Evolutionary conservation across 2,797 vertebrate genomes (phyloP).

Genomic region (Chanos chanos): DNA sequence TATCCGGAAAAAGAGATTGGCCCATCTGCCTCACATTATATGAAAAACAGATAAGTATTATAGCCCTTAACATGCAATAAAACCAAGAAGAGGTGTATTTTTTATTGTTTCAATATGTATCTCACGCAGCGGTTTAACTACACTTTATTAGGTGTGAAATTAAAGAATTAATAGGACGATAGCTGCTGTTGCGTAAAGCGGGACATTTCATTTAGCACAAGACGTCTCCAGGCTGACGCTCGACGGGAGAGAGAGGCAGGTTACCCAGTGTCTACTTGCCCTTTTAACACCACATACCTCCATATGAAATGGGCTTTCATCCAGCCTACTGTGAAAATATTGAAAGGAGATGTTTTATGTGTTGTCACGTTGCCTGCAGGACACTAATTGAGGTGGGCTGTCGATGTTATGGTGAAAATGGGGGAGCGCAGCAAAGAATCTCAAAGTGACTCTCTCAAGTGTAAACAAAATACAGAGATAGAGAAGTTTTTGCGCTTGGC

Average conservation of each 20-base stretch:
- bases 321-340: conserved; percentile 59
- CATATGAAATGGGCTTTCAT: conserved; percentile 51
- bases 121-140: conserved; percentile 54
- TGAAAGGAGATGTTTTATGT: conserved; percentile 55
- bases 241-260: conserved; percentile 39
- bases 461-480: conserved; percentile 44
- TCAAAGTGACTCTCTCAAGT: conserved; percentile 21
- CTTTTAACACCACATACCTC: conserved; percentile 44
- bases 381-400: conserved; percentile 58
- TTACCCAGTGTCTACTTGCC: conserved; percentile 37
- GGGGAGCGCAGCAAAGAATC: conserved; percentile 34
- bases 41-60: conserved; percentile 43
- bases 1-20: conserved; percentile 37
- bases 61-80: conserved; percentile 53
- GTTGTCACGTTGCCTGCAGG: conserved; percentile 54
- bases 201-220: conserved; percentile 44
- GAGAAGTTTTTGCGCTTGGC: conserved; percentile 29
- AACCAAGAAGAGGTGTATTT: conserved; percentile 44
- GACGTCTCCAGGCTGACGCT: conserved; percentile 19
- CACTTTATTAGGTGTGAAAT: conserved; percentile 75
- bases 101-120: conserved; percentile 54
- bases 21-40: conserved; percentile 41
- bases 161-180: conserved; percentile 66
- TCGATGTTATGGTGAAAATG: conserved; percentile 40
- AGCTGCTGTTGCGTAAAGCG: conserved; percentile 40